Evolutionary conservation across 2,797 vertebrate species (phyloP), one percentile per base, ranked within the genome.

Genomic region (Premnoplex brunnescens): DNA sequence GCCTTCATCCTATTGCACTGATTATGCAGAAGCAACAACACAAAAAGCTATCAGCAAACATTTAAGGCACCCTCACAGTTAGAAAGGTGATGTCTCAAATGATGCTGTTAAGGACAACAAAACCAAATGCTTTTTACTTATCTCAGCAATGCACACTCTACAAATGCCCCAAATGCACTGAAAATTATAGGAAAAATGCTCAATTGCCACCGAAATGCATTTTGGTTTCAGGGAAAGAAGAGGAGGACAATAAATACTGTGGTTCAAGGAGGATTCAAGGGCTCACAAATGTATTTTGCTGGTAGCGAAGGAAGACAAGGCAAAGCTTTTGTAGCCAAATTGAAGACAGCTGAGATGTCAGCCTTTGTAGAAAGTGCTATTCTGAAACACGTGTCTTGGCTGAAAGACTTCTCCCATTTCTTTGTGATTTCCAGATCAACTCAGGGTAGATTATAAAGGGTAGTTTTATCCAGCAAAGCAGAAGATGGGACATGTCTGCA

Each of bases 251-350:
- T 93, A 94, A 73, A 95, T 62, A 72, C 46, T 24, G 43, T 0
- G 3, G 91, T 91, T 95, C 94, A 95, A 95, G 94, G 91, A 95
- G 68, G 44, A 93, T 76, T 91, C 91, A 96, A 88, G 79, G 95
- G 69, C 66, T 89, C 73, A 88, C 52, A 80, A 43, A 91, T 51
- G 59, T 36, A 21, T 92, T 94, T 88, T 3, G 2, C 62, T 82
- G 63, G 55, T 71, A 91, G 43, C 9, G 18, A 73, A 71, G 51
- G 43, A 86, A 79, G 72, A 89, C 85, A 93, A 93, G 55, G 69
- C 62, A 91, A 80, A 32, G 8, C 56, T 90, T 94, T 71, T 92
- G 76, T 81, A 84, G 62, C 36, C 10, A 16, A 83, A 89, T 39
- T 66, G 75, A 84, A 85, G 85, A 48, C 73, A 76, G 66, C 43